phyloP scores from a whole-genome alignment of 2,113 vertebrate genomes.

The Ceyx cyanopectus region DNA sequence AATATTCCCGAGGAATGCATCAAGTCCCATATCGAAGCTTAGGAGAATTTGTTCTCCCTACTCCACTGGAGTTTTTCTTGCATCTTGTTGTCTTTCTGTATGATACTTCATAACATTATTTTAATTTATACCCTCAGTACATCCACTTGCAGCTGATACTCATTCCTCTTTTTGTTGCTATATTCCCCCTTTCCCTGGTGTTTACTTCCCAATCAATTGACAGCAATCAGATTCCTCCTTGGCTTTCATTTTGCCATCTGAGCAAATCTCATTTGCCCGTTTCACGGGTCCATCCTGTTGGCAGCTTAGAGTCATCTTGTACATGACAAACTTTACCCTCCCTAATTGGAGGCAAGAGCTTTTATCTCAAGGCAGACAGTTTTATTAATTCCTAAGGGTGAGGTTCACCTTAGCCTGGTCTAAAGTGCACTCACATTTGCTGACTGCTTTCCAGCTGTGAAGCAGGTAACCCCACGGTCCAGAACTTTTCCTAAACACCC shows the following conservation, averaged over 20 bases:
- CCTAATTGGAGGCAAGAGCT: not conserved
- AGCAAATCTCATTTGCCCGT: not conserved
- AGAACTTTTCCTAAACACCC: not conserved
- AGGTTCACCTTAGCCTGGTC: not conserved
- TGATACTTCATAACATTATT: not conserved
- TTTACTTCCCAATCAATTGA: not conserved
- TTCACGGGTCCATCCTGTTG: not conserved
- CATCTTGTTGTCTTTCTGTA: not conserved
- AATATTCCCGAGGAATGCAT: not conserved
- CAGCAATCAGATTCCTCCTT: not conserved
- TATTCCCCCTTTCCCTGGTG: not conserved
- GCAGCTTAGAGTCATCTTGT: not conserved
- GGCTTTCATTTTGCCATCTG: not conserved
- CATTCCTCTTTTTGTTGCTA: not conserved
- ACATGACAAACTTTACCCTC: not conserved
- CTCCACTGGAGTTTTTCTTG: not conserved
- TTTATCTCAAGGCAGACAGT: not conserved
- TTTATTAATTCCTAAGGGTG: not conserved
- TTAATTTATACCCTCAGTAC: not conserved
- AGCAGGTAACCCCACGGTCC: not conserved
- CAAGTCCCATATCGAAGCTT: not conserved
- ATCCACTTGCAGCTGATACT: not conserved
- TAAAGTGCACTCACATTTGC: not conserved
- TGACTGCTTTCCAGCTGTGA: not conserved
- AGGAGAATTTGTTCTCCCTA: not conserved